Conservation (phyloP, 2,888 invertebrate genomes). For the Agrochola macilenta region DNA sequence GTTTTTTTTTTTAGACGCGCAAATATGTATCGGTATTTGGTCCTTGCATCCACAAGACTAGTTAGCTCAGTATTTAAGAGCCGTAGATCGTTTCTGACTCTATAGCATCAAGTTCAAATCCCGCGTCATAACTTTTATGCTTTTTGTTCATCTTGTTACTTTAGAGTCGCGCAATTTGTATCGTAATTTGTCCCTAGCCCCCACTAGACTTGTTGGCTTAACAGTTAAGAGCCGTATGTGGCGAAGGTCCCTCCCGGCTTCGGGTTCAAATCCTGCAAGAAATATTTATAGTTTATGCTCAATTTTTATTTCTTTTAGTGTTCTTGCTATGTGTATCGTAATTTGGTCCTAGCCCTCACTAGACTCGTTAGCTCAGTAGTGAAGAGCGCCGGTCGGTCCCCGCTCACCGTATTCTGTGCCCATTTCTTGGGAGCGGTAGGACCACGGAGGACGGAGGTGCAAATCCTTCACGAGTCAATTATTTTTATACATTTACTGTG, state of each 20-base stretch:
- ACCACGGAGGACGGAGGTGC: slow-evolving; percentile 62
- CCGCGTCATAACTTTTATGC: too few species aligned
- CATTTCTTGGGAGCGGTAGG: slow-evolving; percentile 43
- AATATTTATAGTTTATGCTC: neutral
- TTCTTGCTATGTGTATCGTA: slow-evolving; percentile 23
- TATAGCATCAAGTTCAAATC: neutral
- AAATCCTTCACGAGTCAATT: slow-evolving; percentile 23
- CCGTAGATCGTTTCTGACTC: neutral
- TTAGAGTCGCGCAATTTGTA: neutral
- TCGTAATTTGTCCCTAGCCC: neutral
- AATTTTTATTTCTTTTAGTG: neutral
- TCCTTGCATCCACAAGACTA: too few species aligned
- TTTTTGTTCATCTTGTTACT: neutral
- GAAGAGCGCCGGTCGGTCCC: slow-evolving; percentile 60
- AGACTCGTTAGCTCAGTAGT: slow-evolving; percentile 70
- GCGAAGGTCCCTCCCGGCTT: rapidly evolving
- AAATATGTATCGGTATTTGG: neutral
- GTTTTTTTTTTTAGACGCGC: neutral
- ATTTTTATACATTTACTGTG: too few species aligned
- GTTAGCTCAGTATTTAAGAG: neutral
- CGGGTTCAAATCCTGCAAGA: neutral
- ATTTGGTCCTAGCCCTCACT: slow-evolving; percentile 23
- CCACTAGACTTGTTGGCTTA: neutral
- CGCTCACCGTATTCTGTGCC: slow-evolving; percentile 40
- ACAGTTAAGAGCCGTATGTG: neutral